Evolutionary conservation across 2,888 invertebrate species (phyloP).

Genomic region (Chaetoderma sp.): DNA sequence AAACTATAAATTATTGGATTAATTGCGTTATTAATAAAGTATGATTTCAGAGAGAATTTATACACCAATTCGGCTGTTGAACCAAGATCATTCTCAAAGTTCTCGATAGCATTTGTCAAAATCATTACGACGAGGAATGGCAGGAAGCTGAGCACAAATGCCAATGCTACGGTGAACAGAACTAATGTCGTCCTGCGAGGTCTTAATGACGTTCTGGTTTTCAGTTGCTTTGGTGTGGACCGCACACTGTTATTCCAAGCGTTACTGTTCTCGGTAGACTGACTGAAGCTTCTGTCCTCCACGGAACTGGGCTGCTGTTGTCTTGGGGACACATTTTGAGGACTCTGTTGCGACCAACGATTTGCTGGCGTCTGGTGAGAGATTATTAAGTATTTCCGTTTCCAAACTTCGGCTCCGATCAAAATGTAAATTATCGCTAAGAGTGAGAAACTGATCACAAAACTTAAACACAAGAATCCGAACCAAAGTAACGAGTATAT

Average conservation of each 20-base stretch:
- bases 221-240: no score
- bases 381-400: constrained; percentile 48
- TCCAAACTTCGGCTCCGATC: constrained; percentile 54
- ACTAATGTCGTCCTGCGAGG: constrained; percentile 54
- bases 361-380: no score
- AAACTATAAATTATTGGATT: constrained; percentile 62
- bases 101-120: constrained; percentile 49
- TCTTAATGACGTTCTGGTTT: no score
- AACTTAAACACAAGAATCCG: constrained; percentile 53
- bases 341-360: background rate
- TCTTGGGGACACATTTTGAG: background rate
- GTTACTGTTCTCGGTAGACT: background rate
- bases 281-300: background rate
- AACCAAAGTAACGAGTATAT: constrained; percentile 56
- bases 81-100: constrained; percentile 50
- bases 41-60: constrained; percentile 60
- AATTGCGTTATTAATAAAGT: constrained; percentile 62
- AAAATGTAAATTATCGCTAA: constrained; percentile 54
- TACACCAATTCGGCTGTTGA: constrained; percentile 53
- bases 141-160: constrained; percentile 58
- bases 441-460: constrained; percentile 49
- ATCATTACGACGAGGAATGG: constrained; percentile 59
- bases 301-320: background rate
- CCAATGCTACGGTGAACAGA: constrained; percentile 56
- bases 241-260: no score